Conservation (phyloP, 1,140 invertebrate genomes). For the Drosophila chauvacae region DNA sequence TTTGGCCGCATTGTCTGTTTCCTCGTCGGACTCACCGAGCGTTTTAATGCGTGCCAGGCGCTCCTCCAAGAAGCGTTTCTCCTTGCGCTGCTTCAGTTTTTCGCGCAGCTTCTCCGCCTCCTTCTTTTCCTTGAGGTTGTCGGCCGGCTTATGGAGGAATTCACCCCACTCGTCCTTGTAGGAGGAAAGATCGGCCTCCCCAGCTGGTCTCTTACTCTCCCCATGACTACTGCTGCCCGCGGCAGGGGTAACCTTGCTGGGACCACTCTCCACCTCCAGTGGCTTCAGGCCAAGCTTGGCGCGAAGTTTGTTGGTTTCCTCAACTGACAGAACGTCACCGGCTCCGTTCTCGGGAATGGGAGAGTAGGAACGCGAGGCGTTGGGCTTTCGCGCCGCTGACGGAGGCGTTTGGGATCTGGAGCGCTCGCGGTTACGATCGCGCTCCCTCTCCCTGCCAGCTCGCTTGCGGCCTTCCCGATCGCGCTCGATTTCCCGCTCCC, state of each 20-base stretch:
- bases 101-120: slow-evolving; percentile 93
- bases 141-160: slow-evolving; percentile 96
- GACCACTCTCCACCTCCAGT: slow-evolving; percentile 88
- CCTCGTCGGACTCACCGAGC: slow-evolving; percentile 91
- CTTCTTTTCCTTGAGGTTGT: slow-evolving; percentile 91
- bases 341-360: slow-evolving; percentile 84
- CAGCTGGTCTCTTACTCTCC: slow-evolving; percentile 47
- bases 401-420: slow-evolving; percentile 53
- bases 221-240: slow-evolving; percentile 35
- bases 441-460: slow-evolving; percentile 46
- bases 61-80: slow-evolving; percentile 92
- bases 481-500: slow-evolving; percentile 66
- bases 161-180: slow-evolving; percentile 94
- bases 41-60: slow-evolving; percentile 88
- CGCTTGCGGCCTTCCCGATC: slow-evolving; percentile 68
- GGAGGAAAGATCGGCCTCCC: slow-evolving; percentile 85
- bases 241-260: slow-evolving; percentile 46
- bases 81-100: slow-evolving; percentile 90
- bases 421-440: slow-evolving; percentile 59
- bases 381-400: slow-evolving; percentile 14
- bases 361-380: slow-evolving; percentile 43
- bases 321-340: slow-evolving; percentile 90
- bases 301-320: slow-evolving; percentile 96
- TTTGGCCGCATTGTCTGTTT: slow-evolving; percentile 88
- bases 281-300: slow-evolving; percentile 97